A percentile compares a stretch with the other conserved stretches of the same genome.
Conservation (phyloP, 2,888 invertebrate species). For the Bugula neritina region DNA sequence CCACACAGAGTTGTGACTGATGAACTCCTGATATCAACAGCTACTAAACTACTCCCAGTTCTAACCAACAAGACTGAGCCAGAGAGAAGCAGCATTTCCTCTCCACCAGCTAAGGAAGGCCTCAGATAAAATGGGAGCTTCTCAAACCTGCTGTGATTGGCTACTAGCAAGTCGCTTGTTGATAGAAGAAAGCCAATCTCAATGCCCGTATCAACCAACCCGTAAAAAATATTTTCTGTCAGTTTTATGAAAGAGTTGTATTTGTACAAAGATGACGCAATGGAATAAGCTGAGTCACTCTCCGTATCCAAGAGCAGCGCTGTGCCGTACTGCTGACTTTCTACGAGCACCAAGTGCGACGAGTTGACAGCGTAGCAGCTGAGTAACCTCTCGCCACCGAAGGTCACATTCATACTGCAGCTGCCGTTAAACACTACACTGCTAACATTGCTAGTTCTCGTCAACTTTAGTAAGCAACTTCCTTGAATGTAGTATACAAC, state of each 20-base stretch:
- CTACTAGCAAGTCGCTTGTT: not conserved
- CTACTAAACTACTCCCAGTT: no score
- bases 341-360: not conserved
- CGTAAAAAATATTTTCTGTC: not conserved
- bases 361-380: not conserved
- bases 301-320: not conserved
- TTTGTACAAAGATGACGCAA: not conserved
- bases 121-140: not conserved
- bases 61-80: not conserved
- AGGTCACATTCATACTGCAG: no score
- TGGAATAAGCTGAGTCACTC: not conserved
- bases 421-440: not conserved
- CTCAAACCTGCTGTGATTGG: not conserved
- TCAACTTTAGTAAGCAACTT: not conserved
- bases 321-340: not conserved
- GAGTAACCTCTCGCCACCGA: no score
- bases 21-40: no score
- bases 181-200: not conserved
- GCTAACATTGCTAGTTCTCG: not conserved
- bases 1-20: no score
- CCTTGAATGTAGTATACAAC: not conserved
- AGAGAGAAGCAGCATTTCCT: not conserved
- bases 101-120: not conserved
- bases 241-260: not conserved
- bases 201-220: not conserved